Evolutionary conservation across 2,888 invertebrate species (phyloP).

Genomic region (Drosophila basisetae): DNA sequence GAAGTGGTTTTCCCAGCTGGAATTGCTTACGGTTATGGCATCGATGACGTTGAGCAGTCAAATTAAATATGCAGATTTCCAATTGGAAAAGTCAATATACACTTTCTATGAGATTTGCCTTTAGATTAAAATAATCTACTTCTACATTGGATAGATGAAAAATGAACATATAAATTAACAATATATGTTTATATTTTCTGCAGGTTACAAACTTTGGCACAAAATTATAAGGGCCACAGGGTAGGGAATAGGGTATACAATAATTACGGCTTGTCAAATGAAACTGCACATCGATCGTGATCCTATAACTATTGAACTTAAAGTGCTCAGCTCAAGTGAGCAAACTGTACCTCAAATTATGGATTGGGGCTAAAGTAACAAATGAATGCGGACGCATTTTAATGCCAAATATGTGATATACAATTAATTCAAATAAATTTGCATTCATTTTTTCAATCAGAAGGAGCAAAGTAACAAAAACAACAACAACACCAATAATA

Average conservation of each 20-base stretch:
- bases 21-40: conserved; percentile 5
- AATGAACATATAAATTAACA: not conserved
- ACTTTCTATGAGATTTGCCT: not conserved
- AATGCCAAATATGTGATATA: conserved; percentile 70
- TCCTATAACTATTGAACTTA: not conserved
- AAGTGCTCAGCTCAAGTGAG: conserved; percentile 15
- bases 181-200: not conserved
- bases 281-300: conserved; percentile 9
- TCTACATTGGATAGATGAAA: not conserved
- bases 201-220: too few species aligned
- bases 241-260: not conserved
- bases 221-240: not conserved
- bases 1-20: conserved; percentile 3
- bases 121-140: not conserved
- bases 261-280: not conserved
- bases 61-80: conserved; percentile 39
- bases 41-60: conserved; percentile 35
- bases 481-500: conserved; percentile 4
- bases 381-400: conserved; percentile 62
- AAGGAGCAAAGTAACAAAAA: conserved; percentile 36
- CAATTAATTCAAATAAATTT: conserved; percentile 71
- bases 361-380: conserved; percentile 43
- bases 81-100: not conserved
- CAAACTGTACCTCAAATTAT: conserved; percentile 49
- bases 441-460: conserved; percentile 73